A percentile compares a stretch with the other conserved stretches of the same genome.
Evolutionary conservation across 2,888 invertebrate species (phyloP).

Genomic region (Phalangium opilio): DNA sequence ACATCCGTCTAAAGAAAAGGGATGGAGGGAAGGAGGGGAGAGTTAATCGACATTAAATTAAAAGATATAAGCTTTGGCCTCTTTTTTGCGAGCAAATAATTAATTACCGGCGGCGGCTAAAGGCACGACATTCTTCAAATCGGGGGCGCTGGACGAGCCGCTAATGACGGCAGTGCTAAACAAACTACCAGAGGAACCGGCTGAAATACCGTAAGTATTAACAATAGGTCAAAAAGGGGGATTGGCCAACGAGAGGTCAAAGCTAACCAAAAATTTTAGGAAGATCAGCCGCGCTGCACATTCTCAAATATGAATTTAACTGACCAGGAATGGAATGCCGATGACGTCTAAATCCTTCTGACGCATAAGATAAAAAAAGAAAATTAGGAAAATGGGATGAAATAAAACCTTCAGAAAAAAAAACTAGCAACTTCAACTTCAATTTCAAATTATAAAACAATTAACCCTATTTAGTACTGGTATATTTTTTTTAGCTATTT

Average conservation of each 20-base stretch:
- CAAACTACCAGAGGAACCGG: constrained; percentile 56
- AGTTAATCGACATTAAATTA: not conserved
- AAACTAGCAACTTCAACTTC: not conserved
- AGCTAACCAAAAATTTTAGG: constrained; percentile 14
- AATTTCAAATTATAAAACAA: no score
- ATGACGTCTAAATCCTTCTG: constrained; percentile 51
- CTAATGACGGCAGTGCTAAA: constrained; percentile 94
- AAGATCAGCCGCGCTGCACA: constrained; percentile 23
- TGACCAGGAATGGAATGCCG: constrained; percentile 92
- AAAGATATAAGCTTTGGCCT: not conserved
- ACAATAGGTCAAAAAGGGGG: constrained; percentile 1
- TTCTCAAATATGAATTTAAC: constrained; percentile 39
- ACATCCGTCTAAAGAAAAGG: constrained; percentile 54
- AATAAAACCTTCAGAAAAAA: not conserved
- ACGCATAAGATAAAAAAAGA: constrained; percentile 5
- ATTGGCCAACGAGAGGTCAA: not conserved
- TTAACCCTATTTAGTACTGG: no score
- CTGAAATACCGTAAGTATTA: not conserved
- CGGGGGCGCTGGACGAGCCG: constrained; percentile 81
- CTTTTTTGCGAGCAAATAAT: constrained; percentile 53
- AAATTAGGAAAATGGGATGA: not conserved
- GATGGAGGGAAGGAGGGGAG: no score
- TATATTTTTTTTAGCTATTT: no score
- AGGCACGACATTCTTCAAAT: constrained; percentile 39
- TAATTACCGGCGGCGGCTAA: constrained; percentile 16